These are phyloP conservation scores for Amphimedon queenslandica DNA, from an alignment of 37 sponge, comb jelly and placozoan genomes.

Conservation along the genomic window DNA sequence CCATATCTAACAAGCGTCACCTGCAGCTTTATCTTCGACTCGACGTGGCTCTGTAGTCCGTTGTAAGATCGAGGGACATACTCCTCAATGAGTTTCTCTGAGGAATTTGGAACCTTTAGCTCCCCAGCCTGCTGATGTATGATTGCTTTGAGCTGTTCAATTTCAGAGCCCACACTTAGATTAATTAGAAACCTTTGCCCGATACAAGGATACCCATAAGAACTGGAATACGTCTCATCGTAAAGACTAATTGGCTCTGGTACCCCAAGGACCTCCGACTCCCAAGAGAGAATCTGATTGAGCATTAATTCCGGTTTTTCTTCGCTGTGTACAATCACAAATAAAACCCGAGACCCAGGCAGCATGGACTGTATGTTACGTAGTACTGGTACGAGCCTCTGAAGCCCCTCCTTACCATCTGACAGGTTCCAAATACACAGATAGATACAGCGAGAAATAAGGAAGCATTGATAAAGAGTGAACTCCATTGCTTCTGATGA, in stretches of 20 bases:
- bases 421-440: conserved; percentile 50
- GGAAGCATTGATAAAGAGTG: conserved; percentile 46
- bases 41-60: conserved; percentile 56
- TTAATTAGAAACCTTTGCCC: conserved; percentile 39
- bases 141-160: conserved; percentile 36
- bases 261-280: conserved; percentile 2
- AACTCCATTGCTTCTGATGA: background rate
- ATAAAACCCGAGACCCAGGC: conserved; percentile 42
- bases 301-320: conserved; percentile 16
- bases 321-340: conserved; percentile 65
- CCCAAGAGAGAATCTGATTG: conserved; percentile 36
- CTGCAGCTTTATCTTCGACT: conserved; percentile 35
- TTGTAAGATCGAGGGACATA: conserved; percentile 53
- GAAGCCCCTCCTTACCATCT: conserved; percentile 33
- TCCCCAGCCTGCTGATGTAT: conserved; percentile 28
- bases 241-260: background rate
- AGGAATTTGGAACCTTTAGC: conserved; percentile 8
- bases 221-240: background rate
- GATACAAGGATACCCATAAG: conserved; percentile 45
- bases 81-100: conserved; percentile 21
- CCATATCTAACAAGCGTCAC: conserved; percentile 35
- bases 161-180: conserved; percentile 25
- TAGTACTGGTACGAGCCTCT: conserved; percentile 41
- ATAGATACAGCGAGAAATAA: conserved; percentile 53
- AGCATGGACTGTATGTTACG: conserved; percentile 63